A percentile compares a stretch with the other conserved stretches of the same genome.
Evolutionary conservation across 2,888 invertebrate species (phyloP).

Genomic region (Hipparchia sbordonii): DNA sequence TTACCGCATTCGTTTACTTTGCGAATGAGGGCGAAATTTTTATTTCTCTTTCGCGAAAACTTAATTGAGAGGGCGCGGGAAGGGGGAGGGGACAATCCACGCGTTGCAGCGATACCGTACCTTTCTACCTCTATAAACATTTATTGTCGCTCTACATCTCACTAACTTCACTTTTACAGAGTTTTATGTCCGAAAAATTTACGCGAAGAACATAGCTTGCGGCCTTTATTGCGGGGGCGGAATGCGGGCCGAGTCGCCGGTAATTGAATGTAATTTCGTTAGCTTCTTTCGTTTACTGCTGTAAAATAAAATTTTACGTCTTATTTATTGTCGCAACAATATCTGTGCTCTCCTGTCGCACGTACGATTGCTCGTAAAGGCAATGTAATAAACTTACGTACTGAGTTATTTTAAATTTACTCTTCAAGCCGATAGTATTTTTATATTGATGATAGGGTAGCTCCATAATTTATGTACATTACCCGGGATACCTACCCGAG

Average conservation of each 20-base stretch:
- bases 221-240: slow-evolving; percentile 73
- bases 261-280: slow-evolving; percentile 83
- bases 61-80: slow-evolving; percentile 70
- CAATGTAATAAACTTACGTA: slow-evolving; percentile 54
- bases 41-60: slow-evolving; percentile 66
- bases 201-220: slow-evolving; percentile 71
- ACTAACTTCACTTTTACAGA: slow-evolving; percentile 80
- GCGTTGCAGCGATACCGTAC: slow-evolving; percentile 42
- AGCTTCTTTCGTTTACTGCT: slow-evolving; percentile 78
- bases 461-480: no score
- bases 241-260: slow-evolving; percentile 68
- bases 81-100: slow-evolving; percentile 45
- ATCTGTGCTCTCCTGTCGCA: slow-evolving; percentile 54
- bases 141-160: slow-evolving; percentile 79
- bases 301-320: slow-evolving; percentile 81
- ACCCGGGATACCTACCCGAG: no score
- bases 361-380: slow-evolving; percentile 54
- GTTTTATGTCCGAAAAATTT: slow-evolving; percentile 82
- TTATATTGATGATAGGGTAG: background rate
- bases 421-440: background rate
- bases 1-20: slow-evolving; percentile 76
- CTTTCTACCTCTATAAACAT: slow-evolving; percentile 71
- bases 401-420: slow-evolving; percentile 24
- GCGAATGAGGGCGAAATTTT: slow-evolving; percentile 68
- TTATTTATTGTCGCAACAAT: slow-evolving; percentile 79